phyloP scores from a whole-genome alignment of 2,113 vertebrate genomes.

The Mionectes macconnelli region DNA sequence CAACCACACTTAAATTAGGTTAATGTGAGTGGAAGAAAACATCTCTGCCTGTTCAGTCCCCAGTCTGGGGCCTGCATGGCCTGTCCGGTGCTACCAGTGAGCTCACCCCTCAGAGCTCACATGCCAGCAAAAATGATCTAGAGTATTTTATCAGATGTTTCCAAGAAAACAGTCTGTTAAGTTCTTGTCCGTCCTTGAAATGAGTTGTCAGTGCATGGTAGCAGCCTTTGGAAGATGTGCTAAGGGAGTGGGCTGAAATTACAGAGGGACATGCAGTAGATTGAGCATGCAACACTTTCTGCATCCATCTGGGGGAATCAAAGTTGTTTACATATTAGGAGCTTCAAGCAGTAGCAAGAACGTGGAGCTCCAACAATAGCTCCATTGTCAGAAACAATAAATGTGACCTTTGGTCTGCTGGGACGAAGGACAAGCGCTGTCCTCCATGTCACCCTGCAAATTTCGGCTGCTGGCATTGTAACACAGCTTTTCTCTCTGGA shows the following conservation, averaged over 20 bases:
- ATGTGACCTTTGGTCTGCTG: neutral
- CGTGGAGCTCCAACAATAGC: neutral
- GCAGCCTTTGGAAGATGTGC: neutral
- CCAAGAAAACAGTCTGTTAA: neutral
- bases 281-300: fast-evolving
- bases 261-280: neutral
- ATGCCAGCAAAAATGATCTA: neutral
- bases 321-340: neutral
- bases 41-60: fast-evolving
- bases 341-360: neutral
- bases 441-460: fast-evolving
- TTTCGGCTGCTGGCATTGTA: neutral
- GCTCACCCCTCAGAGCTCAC: neutral
- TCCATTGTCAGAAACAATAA: neutral
- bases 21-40: neutral
- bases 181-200: neutral
- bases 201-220: neutral
- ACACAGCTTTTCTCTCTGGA: neutral
- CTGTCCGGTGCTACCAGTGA: neutral
- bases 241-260: neutral
- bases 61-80: neutral
- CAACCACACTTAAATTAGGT: neutral
- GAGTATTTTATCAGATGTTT: neutral
- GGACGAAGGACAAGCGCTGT: neutral
- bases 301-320: neutral